Evolutionary conservation across 2,113 vertebrate genomes (phyloP), one percentile per base, ranked within the genome.

Genomic region (Tiliqua scincoides): DNA sequence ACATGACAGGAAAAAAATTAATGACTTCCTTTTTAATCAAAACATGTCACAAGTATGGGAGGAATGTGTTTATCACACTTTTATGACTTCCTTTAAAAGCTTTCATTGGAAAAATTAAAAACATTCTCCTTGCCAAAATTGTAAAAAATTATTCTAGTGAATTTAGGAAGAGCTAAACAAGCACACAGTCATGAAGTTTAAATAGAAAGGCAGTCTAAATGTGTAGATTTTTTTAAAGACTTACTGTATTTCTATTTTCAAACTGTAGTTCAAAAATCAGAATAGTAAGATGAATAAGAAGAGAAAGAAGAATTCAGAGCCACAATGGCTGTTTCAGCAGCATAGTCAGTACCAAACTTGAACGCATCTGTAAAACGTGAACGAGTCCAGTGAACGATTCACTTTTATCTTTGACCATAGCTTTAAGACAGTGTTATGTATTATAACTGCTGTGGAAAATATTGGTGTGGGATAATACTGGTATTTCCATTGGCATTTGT

Each of bases 51-150:
- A 75, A 88, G 87, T 95, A 82, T 54, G 84, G 94, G 95, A 93
- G 94, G 92, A 83, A 84, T 90, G 63, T 85, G 89, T 81, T 89
- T 93, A 89, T 95, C 91, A 9, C 74, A 87, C 62, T 85, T 96
- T 96, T 96, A 96, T 95, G 95, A 94, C 91, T 97, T 97, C 96
- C 96, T 93, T 89, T 91, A 14, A 87, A 93, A 93, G 94, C 94
- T 94, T 90, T 72, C 83, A 6, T 62, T 84, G 78, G 78, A 90
- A 90, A 72, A 90, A 84, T 80, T 85, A 57, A 88, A 93, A 86
- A n/a, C 52, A 83, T 23, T 73, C 81, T 93, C 59, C 1, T 17
- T 79, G 89, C 54, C 80, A 79, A 86, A 74, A 77, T 65, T 57
- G 6, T 9, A 52, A 18, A 54, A 0, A 1, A 62, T 84, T 65